phyloP scores from a whole-genome alignment of 2,113 vertebrate species.

The Tachysurus vachellii region DNA sequence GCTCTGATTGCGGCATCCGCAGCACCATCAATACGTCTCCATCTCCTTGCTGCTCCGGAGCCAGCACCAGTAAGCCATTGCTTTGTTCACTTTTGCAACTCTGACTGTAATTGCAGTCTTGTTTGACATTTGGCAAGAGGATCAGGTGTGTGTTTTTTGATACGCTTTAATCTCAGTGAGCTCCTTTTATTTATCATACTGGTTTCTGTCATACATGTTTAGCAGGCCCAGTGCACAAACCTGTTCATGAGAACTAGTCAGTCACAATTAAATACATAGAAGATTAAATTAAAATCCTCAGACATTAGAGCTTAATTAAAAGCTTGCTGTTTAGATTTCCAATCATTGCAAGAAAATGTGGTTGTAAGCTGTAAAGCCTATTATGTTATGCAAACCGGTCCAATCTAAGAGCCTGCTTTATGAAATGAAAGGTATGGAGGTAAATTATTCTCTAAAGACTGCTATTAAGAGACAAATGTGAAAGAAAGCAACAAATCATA shows the following conservation, averaged over 20 bases:
- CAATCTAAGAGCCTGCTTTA: neutral
- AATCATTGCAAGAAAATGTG: neutral
- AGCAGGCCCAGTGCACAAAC: conserved; percentile 13
- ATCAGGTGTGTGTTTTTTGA: conserved; percentile 14
- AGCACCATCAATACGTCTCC: conserved; percentile 1
- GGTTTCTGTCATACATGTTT: conserved; percentile 7
- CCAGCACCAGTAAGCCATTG: neutral
- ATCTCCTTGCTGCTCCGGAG: neutral
- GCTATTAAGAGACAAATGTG: neutral
- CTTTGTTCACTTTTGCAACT: conserved; percentile 28
- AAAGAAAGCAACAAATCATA: conserved; percentile 30
- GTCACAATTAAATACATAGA: neutral
- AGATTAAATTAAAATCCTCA: neutral
- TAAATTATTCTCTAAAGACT: neutral
- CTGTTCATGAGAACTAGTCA: neutral
- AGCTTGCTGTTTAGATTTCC: neutral
- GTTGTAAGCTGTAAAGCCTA: neutral
- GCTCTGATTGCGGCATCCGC: conserved; percentile 27
- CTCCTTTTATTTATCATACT: neutral
- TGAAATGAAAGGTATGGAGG: neutral
- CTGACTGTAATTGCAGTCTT: conserved; percentile 20
- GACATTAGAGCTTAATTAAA: neutral
- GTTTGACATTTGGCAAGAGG: conserved; percentile 8
- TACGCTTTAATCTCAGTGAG: conserved; percentile 13
- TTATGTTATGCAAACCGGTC: neutral